Evolutionary conservation across 2,888 invertebrate species (phyloP), one percentile per base, ranked within the genome.

Genomic region (Hemaris fuciformis): DNA sequence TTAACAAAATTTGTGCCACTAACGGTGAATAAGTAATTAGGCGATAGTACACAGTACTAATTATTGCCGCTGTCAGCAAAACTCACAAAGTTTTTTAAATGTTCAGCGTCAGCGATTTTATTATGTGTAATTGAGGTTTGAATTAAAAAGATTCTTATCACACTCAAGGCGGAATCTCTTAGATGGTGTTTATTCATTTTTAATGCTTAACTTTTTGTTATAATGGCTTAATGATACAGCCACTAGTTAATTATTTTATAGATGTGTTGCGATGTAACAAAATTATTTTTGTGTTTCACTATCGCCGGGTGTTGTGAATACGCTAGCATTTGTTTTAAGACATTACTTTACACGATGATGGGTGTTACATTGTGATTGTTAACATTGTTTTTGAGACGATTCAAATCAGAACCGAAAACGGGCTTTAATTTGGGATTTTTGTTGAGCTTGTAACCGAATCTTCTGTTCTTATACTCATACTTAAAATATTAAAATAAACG

Each of bases 171-270:
- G 67, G 75, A 72, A 70, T 73, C 76, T 81, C 77, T 84, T 68
- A 84, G 80, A 77, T 82, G 81, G 85, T 87, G 84, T 86, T 88
- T 84, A 86, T 82, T 79, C 74, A 71, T 66, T 83, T 86, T 86
- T 87, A 86, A 88, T 85, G 74, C 79, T 75, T 73, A 75, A 76
- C 83, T 84, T 87, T 31, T 86, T 81, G 81, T 83, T 82, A 72
- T 80, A 83, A 87, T 85, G 71, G 70, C 73, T 79, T 85, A 79
- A 85, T 83, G 78, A 81, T 80, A 74, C 65, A 81, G 79, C 79
- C 77, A 78, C 81, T 72, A 80, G 66, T 77, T 77, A 76, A 84
- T 84, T 80, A 80, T 76, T 84, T 83, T 81, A 84, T 84, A 72
- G 74, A 69, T 75, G 73, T 75, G 73, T 75, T 76, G 73, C 72